Conservation (phyloP, 2,113 vertebrate genomes). For the Otus sunia region DNA sequence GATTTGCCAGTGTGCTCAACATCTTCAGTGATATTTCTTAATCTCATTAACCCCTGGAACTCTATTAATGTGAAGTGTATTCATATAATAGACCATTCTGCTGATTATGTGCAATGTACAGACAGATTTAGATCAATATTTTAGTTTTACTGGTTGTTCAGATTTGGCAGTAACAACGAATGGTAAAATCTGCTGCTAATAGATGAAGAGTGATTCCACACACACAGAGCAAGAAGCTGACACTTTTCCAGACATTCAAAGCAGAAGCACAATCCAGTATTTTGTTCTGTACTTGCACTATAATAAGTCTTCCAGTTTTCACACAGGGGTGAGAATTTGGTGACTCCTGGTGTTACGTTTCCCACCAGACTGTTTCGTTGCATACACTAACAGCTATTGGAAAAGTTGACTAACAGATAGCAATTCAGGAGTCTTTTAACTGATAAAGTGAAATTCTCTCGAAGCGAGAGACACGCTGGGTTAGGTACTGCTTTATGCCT, state of each 20-base stretch:
- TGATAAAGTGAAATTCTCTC: background rate
- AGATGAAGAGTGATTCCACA: background rate
- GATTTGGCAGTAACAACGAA: background rate
- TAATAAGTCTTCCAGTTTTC: background rate
- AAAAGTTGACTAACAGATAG: background rate
- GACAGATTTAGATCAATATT: background rate
- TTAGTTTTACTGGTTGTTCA: background rate
- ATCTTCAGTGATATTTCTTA: background rate
- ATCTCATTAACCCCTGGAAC: background rate
- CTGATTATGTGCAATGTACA: background rate
- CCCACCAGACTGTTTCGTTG: background rate
- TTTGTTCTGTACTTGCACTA: background rate
- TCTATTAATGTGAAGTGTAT: background rate
- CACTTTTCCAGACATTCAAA: background rate
- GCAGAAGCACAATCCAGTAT: background rate
- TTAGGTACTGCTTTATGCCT: background rate
- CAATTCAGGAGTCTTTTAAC: background rate
- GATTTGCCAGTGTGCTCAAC: background rate
- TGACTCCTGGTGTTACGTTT: background rate
- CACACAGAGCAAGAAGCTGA: background rate
- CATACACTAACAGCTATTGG: background rate
- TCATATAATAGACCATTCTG: background rate
- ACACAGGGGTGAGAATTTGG: background rate
- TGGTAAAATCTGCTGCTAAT: background rate
- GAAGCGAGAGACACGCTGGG: rapidly evolving